phyloP scores from a whole-genome alignment of 2,113 vertebrate genomes.

The Felis chaus region DNA sequence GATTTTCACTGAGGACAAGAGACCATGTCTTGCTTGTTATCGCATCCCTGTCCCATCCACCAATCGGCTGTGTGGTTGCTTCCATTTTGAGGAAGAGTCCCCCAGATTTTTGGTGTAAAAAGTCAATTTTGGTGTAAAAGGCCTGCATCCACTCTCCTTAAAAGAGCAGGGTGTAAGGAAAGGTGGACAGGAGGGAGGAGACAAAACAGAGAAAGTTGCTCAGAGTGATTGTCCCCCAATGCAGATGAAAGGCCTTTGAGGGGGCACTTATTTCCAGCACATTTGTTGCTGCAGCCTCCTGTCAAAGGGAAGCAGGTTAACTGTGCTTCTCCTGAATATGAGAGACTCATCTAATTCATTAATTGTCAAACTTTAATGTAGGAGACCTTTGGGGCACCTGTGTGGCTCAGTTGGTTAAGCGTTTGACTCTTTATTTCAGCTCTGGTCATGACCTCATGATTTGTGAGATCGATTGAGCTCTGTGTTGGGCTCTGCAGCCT shows the following conservation, averaged over 20 bases:
- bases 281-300: not conserved
- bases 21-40: not conserved
- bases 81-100: not conserved
- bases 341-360: not conserved
- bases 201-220: not conserved
- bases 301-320: not conserved
- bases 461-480: too few species aligned
- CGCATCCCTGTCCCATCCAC: accelerated
- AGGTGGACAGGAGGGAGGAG: not conserved
- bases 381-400: not conserved
- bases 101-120: not conserved
- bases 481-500: too few species aligned
- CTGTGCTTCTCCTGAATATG: not conserved
- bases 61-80: not conserved
- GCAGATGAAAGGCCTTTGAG: not conserved
- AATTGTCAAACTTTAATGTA: not conserved
- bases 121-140: not conserved
- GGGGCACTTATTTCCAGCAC: accelerated
- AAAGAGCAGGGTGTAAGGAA: not conserved
- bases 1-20: not conserved
- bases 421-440: too few species aligned
- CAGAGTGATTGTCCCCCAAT: accelerated
- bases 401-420: too few species aligned
- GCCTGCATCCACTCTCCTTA: not conserved
- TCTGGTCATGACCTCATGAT: too few species aligned